phyloP scores from a whole-genome alignment of 2,797 vertebrate species.

The Semotilus atromaculatus region DNA sequence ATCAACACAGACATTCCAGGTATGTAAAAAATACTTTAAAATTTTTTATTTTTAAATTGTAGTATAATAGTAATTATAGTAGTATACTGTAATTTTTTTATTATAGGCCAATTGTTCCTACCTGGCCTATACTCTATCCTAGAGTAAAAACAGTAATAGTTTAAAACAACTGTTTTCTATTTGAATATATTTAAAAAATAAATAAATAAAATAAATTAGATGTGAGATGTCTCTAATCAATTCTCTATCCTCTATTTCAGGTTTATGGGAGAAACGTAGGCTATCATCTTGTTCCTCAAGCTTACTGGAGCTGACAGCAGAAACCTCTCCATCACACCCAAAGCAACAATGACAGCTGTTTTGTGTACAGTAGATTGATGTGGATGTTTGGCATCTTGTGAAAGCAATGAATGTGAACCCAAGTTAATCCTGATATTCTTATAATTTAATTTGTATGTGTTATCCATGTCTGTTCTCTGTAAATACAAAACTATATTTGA shows the following conservation, averaged over 20 bases:
- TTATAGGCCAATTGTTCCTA: not conserved
- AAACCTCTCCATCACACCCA: slow-evolving; percentile 36
- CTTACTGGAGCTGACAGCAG: slow-evolving; percentile 75
- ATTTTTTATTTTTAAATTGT: not conserved
- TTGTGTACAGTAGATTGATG: slow-evolving; percentile 10
- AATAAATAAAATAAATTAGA: too few species aligned
- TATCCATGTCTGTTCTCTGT: slow-evolving; percentile 68
- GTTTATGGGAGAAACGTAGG: slow-evolving; percentile 74
- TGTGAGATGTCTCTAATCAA: not conserved
- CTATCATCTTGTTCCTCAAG: slow-evolving; percentile 70
- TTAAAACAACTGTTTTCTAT: not conserved
- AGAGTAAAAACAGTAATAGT: not conserved
- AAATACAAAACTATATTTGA: slow-evolving; percentile 74
- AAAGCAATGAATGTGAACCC: slow-evolving; percentile 30
- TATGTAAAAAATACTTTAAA: slow-evolving; percentile 54
- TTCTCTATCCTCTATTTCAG: slow-evolving; percentile 61
- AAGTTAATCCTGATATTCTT: slow-evolving; percentile 66
- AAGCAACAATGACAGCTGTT: not conserved
- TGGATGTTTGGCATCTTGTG: slow-evolving; percentile 7
- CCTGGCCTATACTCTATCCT: not conserved
- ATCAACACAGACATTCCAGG: slow-evolving; percentile 72
- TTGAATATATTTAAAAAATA: not conserved
- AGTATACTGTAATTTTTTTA: too few species aligned
- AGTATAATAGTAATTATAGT: not conserved
- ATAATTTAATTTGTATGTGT: slow-evolving; percentile 69